Evolutionary conservation across 2,888 invertebrate species (phyloP), one percentile per base, ranked within the genome.

Genomic region (Ypsolopha scabrella): DNA sequence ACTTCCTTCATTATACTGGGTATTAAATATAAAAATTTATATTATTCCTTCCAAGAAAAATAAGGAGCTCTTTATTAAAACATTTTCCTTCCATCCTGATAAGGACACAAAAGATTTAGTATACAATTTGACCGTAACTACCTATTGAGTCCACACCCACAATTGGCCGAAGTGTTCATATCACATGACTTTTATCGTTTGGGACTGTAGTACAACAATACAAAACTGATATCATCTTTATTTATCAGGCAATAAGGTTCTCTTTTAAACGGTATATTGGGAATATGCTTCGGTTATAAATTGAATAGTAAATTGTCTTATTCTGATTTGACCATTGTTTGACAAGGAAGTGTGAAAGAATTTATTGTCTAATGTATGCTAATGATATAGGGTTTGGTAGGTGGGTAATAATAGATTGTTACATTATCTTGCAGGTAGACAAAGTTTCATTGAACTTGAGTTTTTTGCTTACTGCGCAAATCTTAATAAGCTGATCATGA

Each of bases 161-260:
- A 11, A 24, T 24, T 24, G 24, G 24, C 24, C 24, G 24, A 24
- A 24, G 46, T 11, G 10, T 10, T 46, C 11, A 46, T 34, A 46
- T 33, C 34, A 11, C 11, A 46, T 46, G 46, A 46, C 46, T 35
- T 46, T 46, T 46, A 46, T 46, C 36, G 46, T 33, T 46, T 46
- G 6, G 35, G 35, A 46, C 35, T 24, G 11, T 34, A 8, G 34
- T 35, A 46, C 11, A 35, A 34, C 35, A 46, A 46, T 46, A 6
- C n/a, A 7, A 10, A 7, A n/a, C 35, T 34, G 10, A 24, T 36
- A n/a, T n/a, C 7, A 2, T 11, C 7, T 13, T 46, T 7, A 24
- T 24, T 24, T 4, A 24, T n/a, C 24, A 24, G 4, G 7, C 10
- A 35, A 35, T 46, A 46, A 46, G 35, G 46, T 46, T 46, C 7